Conservation (phyloP, 2,797 vertebrate genomes). For the Falco naumanni region DNA sequence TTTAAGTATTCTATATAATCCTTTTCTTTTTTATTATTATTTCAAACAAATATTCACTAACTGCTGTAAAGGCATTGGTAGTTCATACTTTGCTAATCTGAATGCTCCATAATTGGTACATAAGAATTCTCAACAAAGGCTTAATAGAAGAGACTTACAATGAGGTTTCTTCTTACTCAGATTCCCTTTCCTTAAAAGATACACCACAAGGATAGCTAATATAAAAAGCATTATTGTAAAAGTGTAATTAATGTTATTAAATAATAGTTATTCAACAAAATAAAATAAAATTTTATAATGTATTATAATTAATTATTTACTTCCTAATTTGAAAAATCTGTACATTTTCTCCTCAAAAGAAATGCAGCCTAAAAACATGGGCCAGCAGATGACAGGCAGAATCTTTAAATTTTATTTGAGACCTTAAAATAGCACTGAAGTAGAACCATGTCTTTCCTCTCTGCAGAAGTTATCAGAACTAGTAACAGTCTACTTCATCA, state of each 20-base stretch:
- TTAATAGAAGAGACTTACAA: not conserved
- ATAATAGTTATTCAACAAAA: not conserved
- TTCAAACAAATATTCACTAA: not conserved
- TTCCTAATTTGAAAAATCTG: not conserved
- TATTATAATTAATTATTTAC: not conserved
- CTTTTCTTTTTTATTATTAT: not conserved
- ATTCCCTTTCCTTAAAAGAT: not conserved
- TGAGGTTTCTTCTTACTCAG: not conserved
- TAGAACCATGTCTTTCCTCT: not conserved
- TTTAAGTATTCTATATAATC: slow-evolving; percentile 29
- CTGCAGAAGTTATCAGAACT: not conserved
- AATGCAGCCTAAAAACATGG: not conserved
- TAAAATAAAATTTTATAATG: not conserved
- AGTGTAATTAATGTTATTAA: not conserved
- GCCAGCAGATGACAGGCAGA: not conserved
- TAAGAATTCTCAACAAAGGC: not conserved
- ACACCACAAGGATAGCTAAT: not conserved
- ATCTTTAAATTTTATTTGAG: not conserved
- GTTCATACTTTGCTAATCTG: not conserved
- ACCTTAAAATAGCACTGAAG: not conserved
- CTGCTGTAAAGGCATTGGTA: not conserved
- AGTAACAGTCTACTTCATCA: not conserved
- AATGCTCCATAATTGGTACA: not conserved
- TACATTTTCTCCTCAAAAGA: not conserved
- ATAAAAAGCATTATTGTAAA: not conserved